Evolutionary conservation across 2,113 vertebrate genomes (phyloP).

Genomic region (Todiramphus saurophagus): DNA sequence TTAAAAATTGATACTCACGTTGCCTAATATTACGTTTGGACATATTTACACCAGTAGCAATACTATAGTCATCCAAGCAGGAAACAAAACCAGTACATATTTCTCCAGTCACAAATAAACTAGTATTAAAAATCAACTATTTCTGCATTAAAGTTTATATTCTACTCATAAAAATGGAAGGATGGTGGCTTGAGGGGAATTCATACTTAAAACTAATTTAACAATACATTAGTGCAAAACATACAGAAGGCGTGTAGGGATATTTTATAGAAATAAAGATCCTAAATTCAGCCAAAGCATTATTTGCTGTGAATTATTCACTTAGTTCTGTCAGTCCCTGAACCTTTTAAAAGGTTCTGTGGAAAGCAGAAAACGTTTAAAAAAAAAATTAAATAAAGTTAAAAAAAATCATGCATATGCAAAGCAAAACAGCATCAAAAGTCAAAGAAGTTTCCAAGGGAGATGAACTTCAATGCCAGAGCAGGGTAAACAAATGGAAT

Average conservation of each 20-base stretch:
- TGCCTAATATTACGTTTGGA: neutral
- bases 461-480: constrained; percentile 48
- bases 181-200: neutral
- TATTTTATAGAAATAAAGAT: constrained; percentile 11
- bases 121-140: neutral
- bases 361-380: neutral
- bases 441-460: constrained; percentile 49
- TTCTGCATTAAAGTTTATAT: neutral
- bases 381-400: neutral
- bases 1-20: neutral
- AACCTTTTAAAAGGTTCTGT: neutral
- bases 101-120: neutral
- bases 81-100: neutral
- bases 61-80: neutral
- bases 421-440: constrained; percentile 60
- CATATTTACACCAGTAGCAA: neutral
- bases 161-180: constrained; percentile 12
- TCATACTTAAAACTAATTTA: constrained; percentile 8
- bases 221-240: constrained; percentile 16
- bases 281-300: neutral
- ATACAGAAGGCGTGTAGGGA: neutral
- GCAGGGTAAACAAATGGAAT: constrained; percentile 57
- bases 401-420: neutral
- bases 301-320: constrained; percentile 32
- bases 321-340: neutral